Percentiles rank a stretch among this genome's conserved stretches.
Conservation (phyloP, 2,113 vertebrate genomes). For the Phainopepla nitens region DNA sequence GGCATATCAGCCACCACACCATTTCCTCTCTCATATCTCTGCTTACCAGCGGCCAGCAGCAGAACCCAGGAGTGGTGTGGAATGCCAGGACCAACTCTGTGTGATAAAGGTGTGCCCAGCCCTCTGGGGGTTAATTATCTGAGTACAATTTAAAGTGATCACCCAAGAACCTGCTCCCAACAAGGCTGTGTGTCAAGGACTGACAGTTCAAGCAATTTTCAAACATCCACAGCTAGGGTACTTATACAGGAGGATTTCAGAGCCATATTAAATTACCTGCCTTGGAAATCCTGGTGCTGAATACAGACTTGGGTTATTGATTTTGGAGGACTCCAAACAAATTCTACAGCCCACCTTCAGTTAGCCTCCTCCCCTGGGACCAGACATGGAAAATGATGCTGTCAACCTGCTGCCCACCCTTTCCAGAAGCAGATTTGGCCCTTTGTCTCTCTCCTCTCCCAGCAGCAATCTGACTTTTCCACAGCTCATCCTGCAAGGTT, state of each 20-base stretch:
- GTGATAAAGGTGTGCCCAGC: neutral
- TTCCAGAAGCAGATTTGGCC: neutral
- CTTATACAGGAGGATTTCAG: neutral
- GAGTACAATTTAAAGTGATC: neutral
- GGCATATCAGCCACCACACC: neutral
- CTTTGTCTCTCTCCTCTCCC: neutral
- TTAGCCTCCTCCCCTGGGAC: neutral
- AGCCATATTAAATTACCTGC: slow-evolving; percentile 18
- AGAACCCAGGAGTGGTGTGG: neutral
- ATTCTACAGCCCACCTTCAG: neutral
- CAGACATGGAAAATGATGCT: slow-evolving; percentile 10
- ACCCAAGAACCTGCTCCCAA: neutral
- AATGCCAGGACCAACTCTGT: neutral
- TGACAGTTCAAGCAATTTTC: slow-evolving; percentile 13
- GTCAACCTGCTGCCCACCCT: neutral
- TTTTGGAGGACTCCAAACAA: neutral
- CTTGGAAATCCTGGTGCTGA: slow-evolving; percentile 2
- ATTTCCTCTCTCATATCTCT: neutral
- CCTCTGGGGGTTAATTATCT: neutral
- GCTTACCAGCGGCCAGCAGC: neutral
- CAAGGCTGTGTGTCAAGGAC: neutral
- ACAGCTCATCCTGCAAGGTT: neutral
- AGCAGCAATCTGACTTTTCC: neutral
- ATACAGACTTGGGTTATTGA: neutral
- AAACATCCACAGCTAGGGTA: neutral